phyloP scores from a whole-genome alignment of 2,113 vertebrate genomes.

The Chloroceryle aenea region DNA sequence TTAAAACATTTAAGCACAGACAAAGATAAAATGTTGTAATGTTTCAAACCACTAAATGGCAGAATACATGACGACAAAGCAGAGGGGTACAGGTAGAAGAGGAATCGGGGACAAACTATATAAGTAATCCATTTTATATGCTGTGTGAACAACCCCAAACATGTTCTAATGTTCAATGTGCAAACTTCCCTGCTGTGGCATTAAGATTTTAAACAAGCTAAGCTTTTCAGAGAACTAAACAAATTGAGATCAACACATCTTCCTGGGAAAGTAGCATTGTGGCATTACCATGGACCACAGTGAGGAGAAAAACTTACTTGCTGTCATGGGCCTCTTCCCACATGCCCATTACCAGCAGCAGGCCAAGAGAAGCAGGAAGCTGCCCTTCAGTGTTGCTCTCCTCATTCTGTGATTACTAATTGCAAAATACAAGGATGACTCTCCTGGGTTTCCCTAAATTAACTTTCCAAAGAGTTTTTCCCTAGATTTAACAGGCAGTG shows the following conservation, averaged over 20 bases:
- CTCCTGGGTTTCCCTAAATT: not conserved
- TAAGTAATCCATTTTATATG: not conserved
- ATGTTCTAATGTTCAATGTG: not conserved
- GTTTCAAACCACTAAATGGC: not conserved
- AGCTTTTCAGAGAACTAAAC: not conserved
- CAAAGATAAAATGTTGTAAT: not conserved
- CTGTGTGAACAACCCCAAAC: not conserved
- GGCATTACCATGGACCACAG: not conserved
- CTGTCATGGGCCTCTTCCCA: not conserved
- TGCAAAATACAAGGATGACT: not conserved
- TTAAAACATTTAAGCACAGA: not conserved
- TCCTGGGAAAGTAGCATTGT: not conserved
- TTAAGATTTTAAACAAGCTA: not conserved
- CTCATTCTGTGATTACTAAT: not conserved
- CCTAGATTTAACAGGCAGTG: not conserved
- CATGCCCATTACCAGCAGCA: not conserved
- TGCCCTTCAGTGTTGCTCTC: not conserved
- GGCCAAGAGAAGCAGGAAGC: not conserved
- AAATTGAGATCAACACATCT: not conserved
- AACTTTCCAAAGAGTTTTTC: not conserved
- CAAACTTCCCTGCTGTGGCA: not conserved
- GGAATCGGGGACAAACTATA: not conserved
- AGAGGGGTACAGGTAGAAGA: not conserved
- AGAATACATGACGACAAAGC: not conserved
- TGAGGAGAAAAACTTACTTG: not conserved